Conservation (phyloP, 2,113 vertebrate species). For the Jacana jacana region DNA sequence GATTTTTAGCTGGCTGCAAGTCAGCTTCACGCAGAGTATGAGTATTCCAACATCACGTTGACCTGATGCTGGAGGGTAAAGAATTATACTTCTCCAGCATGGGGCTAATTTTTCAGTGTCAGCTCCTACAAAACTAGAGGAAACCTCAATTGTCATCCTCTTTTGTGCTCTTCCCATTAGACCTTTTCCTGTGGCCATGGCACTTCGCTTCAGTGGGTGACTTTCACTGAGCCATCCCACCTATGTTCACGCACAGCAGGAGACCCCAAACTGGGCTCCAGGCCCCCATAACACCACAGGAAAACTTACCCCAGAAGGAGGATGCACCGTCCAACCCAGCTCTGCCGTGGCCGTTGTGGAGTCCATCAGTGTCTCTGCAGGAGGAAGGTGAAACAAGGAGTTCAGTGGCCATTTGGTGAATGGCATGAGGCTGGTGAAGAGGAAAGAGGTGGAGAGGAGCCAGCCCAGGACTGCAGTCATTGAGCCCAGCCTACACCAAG, state of each 20-base stretch:
- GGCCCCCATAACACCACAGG: rapidly evolving
- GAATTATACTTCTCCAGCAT: neutral
- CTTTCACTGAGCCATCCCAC: neutral
- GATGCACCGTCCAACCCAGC: constrained; percentile 92
- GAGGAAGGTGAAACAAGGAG: constrained; percentile 20
- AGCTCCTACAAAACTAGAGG: neutral
- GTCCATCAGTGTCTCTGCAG: constrained; percentile 93
- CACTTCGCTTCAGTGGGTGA: neutral
- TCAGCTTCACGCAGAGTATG: neutral
- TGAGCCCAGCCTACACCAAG: neutral
- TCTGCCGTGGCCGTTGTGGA: constrained; percentile 95
- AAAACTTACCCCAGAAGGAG: constrained; percentile 88
- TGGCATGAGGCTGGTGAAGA: neutral
- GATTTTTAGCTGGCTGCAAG: neutral
- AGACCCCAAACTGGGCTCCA: neutral
- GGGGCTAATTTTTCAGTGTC: neutral
- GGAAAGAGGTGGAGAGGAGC: neutral
- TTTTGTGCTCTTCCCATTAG: neutral
- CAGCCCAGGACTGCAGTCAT: neutral
- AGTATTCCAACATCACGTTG: neutral
- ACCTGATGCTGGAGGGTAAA: neutral
- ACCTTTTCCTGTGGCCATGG: neutral
- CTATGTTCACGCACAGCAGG: rapidly evolving
- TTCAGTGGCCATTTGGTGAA: neutral
- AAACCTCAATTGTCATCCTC: neutral